phyloP scores from a whole-genome alignment of 2,797 vertebrate species.

The Remorina albescens region DNA sequence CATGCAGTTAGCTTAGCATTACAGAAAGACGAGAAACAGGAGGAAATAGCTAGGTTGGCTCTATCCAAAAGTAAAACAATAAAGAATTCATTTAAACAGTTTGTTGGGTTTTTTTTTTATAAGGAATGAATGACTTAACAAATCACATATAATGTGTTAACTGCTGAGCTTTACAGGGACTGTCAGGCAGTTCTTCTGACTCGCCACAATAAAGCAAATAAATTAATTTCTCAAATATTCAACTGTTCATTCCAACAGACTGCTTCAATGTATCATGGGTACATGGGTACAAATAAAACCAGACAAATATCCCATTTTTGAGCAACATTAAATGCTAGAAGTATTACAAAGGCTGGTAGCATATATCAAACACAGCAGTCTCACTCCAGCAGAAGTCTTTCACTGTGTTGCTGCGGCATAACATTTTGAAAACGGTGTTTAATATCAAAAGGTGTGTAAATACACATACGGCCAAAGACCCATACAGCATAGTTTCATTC shows the following conservation, averaged over 20 bases:
- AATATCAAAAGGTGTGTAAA: constrained; percentile 2
- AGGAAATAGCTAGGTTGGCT: not conserved
- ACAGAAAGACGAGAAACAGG: not conserved
- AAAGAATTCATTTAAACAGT: no score
- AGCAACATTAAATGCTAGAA: not conserved
- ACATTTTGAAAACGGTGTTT: not conserved
- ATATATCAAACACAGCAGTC: not conserved
- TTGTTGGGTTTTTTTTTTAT: not conserved
- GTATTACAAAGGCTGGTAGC: not conserved
- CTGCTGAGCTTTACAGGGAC: not conserved
- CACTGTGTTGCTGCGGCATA: not conserved
- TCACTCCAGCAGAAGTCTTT: not conserved
- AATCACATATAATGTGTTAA: not conserved
- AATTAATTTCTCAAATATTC: not conserved
- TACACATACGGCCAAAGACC: constrained; percentile 17
- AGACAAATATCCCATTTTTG: not conserved
- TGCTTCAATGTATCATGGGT: not conserved
- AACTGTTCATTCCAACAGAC: not conserved
- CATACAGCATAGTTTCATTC: constrained; percentile 45
- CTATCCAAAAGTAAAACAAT: not conserved
- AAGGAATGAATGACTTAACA: not conserved
- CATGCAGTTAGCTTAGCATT: not conserved
- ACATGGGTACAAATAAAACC: not conserved
- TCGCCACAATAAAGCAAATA: not conserved
- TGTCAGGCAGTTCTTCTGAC: not conserved